These are phyloP conservation scores for Avahi laniger DNA, from an alignment of 2,797 vertebrate genomes.

Conservation along the genomic window DNA sequence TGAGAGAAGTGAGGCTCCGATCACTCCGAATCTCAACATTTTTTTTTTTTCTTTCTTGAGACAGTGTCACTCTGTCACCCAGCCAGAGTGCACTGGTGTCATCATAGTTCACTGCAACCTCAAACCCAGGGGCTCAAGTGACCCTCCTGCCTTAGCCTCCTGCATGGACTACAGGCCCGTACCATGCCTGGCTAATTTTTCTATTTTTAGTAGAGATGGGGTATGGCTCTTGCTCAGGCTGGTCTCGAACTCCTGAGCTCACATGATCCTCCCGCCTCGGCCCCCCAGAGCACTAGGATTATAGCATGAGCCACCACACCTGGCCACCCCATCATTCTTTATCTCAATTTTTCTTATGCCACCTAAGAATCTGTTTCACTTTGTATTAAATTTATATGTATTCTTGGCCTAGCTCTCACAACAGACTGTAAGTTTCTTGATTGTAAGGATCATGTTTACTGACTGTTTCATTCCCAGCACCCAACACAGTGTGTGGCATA, in stretches of 20 bases:
- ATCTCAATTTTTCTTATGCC: not conserved
- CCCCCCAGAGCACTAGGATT: not conserved
- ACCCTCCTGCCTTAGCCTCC: not conserved
- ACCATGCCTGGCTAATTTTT: not conserved
- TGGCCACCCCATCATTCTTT: not conserved
- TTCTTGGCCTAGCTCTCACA: not conserved
- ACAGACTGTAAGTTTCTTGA: not conserved
- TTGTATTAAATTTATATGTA: not conserved
- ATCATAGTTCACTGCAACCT: not conserved
- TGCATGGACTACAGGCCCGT: not conserved
- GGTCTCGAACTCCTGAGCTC: not conserved
- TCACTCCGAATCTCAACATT: not conserved
- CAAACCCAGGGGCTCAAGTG: no score
- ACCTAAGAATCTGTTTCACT: not conserved
- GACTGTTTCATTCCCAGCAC: not conserved
- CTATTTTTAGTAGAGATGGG: not conserved
- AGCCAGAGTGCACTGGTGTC: not conserved
- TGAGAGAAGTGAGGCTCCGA: not conserved
- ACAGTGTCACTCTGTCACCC: not conserved
- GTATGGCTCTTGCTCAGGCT: not conserved
- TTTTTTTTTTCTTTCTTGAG: not conserved
- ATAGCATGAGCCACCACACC: not conserved
- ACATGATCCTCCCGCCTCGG: rapidly evolving
- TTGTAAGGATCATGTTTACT: not conserved
- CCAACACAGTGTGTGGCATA: not conserved